Percentiles rank a stretch among this genome's conserved stretches.
phyloP scores from a whole-genome alignment of 2,113 vertebrate species.

The Brevimyrus niger region DNA sequence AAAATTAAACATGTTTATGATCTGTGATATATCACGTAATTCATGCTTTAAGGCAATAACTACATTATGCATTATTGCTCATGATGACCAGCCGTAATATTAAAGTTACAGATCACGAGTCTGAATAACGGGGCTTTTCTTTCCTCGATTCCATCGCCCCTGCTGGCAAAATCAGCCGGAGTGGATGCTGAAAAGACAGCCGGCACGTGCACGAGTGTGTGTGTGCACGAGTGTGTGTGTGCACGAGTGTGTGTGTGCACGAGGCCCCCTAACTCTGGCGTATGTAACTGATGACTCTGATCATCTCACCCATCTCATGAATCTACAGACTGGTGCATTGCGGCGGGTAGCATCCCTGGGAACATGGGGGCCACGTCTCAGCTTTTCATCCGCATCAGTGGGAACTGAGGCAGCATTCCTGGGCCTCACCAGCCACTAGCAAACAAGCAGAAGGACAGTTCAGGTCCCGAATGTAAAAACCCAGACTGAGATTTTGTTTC shows the following conservation, averaged over 20 bases:
- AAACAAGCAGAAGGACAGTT: neutral
- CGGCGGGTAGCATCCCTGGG: neutral
- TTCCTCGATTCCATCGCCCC: neutral
- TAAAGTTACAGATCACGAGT: neutral
- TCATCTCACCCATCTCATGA: neutral
- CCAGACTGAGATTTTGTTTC: neutral
- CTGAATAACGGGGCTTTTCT: neutral
- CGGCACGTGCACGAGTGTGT: neutral
- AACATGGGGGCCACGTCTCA: neutral
- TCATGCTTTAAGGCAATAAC: neutral
- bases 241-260: neutral
- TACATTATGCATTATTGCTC: neutral
- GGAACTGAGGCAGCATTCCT: neutral
- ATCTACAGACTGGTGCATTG: neutral
- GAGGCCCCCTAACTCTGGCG: neutral
- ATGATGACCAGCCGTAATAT: neutral
- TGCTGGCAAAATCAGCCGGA: neutral
- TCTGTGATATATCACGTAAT: neutral
- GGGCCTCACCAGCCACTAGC: neutral
- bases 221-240: neutral
- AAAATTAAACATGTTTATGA: neutral
- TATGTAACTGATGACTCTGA: neutral
- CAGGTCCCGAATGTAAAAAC: neutral
- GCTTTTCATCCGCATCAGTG: neutral
- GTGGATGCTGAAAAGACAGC: neutral